A percentile compares a stretch with the other conserved stretches of the same genome.
Conservation (phyloP, 2,888 invertebrate genomes). For the Epinotia brunnichana region DNA sequence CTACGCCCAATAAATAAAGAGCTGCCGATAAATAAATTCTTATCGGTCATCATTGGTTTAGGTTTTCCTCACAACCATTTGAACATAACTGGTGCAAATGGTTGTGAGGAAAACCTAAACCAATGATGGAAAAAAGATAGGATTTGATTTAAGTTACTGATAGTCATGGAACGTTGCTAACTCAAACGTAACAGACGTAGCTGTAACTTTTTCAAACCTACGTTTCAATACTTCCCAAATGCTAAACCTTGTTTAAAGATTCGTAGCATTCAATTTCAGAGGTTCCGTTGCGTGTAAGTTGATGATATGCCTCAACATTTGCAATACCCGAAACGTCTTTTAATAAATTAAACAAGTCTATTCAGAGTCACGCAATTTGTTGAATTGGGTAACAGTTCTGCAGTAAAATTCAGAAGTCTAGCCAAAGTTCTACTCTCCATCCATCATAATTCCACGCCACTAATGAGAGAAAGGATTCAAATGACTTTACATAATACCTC, state of each 20-base stretch:
- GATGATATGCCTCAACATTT: not conserved
- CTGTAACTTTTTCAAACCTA: too few species aligned
- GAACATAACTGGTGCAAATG: too few species aligned
- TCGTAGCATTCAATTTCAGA: too few species aligned
- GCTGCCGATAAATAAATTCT: slow-evolving; percentile 44
- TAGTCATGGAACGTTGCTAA: too few species aligned
- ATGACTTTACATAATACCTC: slow-evolving; percentile 50
- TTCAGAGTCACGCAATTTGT: slow-evolving; percentile 2
- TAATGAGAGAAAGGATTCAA: slow-evolving; percentile 54
- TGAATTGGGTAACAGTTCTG: slow-evolving; percentile 6
- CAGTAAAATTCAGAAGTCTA: not conserved
- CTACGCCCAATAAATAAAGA: slow-evolving; percentile 43
- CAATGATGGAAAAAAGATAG: too few species aligned
- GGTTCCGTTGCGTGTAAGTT: slow-evolving; percentile 10
- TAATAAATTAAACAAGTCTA: not conserved
- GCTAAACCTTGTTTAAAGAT: too few species aligned
- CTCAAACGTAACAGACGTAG: too few species aligned
- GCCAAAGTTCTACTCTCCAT: not conserved
- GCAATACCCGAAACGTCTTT: not conserved
- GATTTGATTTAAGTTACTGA: too few species aligned
- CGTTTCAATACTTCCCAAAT: too few species aligned
- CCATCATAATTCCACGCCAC: slow-evolving; percentile 9
- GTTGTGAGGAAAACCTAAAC: too few species aligned
- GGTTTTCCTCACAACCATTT: too few species aligned
- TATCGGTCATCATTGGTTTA: slow-evolving; percentile 38